A percentile compares a stretch with the other conserved stretches of the same genome.
Conservation (phyloP, 2,113 vertebrate genomes). For the Toxotes chatareus region DNA sequence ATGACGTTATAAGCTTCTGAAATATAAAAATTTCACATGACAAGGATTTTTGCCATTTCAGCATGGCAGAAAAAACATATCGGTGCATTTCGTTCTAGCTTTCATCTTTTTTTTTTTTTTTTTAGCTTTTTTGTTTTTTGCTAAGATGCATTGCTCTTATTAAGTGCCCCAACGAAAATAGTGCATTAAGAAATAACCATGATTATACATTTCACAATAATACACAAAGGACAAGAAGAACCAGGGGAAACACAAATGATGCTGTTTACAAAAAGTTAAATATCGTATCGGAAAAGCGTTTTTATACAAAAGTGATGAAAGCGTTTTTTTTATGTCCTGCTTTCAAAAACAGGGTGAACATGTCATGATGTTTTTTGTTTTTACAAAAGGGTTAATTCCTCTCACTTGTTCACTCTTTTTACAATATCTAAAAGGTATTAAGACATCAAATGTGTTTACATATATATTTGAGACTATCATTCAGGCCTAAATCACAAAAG, state of each 20-base stretch:
- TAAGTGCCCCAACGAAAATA: constrained; percentile 84
- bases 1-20: constrained; percentile 63
- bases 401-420: constrained; percentile 81
- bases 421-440: constrained; percentile 87
- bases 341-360: constrained; percentile 74
- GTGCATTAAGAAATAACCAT: constrained; percentile 86
- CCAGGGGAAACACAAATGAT: constrained; percentile 76
- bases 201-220: constrained; percentile 86
- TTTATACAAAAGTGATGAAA: constrained; percentile 85
- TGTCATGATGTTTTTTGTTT: constrained; percentile 64
- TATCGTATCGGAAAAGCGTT: constrained; percentile 79
- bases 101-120: constrained; percentile 55
- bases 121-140: constrained; percentile 66
- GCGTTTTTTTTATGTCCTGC: constrained; percentile 70
- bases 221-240: constrained; percentile 83
- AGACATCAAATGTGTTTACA: constrained; percentile 87
- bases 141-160: constrained; percentile 80
- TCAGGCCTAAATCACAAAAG: constrained; percentile 85
- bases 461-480: constrained; percentile 83
- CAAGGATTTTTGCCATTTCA: constrained; percentile 61
- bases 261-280: constrained; percentile 86
- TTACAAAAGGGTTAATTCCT: constrained; percentile 81
- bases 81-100: constrained; percentile 75
- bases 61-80: constrained; percentile 61
- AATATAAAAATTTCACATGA: constrained; percentile 75